Conservation (phyloP, 2,797 vertebrate genomes). For the Merluccius polli region DNA sequence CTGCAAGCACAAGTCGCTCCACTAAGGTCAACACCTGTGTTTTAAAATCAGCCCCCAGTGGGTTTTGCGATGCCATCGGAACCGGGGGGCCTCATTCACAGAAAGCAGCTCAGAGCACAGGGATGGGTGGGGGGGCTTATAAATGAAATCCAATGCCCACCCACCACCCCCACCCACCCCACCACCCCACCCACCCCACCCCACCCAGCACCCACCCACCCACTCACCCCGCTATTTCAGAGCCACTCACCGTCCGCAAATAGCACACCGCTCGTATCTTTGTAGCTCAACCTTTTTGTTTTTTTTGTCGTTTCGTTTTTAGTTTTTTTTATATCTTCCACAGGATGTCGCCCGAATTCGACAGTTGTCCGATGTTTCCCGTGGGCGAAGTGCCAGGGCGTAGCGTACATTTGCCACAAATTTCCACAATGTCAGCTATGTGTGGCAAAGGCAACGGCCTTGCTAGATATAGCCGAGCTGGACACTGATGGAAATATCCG, state of each 20-base stretch:
- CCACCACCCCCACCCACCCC: constrained; percentile 4
- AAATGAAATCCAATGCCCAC: constrained; percentile 72
- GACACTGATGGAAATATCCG: constrained; percentile 38
- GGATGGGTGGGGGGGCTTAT: constrained; percentile 61
- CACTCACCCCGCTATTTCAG: constrained; percentile 67
- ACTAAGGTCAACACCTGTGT: constrained; percentile 83
- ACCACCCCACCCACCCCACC: constrained; percentile 10
- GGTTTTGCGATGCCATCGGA: constrained; percentile 70
- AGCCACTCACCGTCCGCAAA: constrained; percentile 72
- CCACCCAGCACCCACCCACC: constrained; percentile 41
- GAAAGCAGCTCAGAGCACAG: constrained; percentile 67
- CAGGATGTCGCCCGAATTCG: constrained; percentile 68
- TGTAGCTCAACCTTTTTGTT: constrained; percentile 46
- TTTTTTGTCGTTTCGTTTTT: neutral
- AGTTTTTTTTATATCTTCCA: constrained; percentile 5
- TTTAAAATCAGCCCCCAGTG: constrained; percentile 72
- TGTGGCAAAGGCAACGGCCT: constrained; percentile 29
- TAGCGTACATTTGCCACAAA: constrained; percentile 65
- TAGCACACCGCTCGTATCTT: constrained; percentile 65
- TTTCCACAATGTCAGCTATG: constrained; percentile 69
- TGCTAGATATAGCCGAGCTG: constrained; percentile 51
- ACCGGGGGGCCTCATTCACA: constrained; percentile 75
- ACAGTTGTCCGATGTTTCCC: constrained; percentile 73
- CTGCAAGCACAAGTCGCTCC: constrained; percentile 70
- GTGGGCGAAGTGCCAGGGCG: constrained; percentile 56